A percentile compares a stretch with the other conserved stretches of the same genome.
phyloP scores from a whole-genome alignment of 2,888 invertebrate species.

The Caradrina kadenii region DNA sequence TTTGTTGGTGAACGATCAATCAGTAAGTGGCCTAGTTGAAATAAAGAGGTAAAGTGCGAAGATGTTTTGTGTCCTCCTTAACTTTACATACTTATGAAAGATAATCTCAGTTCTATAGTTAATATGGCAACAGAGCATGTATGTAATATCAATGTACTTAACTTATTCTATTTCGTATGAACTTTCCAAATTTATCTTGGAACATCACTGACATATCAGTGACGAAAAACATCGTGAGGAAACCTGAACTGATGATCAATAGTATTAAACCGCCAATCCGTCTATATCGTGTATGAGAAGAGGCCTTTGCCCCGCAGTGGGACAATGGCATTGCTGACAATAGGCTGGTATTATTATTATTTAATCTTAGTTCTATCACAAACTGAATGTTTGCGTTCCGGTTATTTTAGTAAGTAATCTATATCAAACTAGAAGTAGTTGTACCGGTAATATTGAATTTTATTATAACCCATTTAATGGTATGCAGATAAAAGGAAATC shows the following conservation, averaged over 20 bases:
- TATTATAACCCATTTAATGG: conserved; percentile 21
- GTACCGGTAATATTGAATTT: conserved; percentile 39
- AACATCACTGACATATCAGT: no score
- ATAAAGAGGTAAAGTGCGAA: conserved; percentile 43
- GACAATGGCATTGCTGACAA: no score
- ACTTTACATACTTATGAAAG: conserved; percentile 30
- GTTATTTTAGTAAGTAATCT: conserved; percentile 18
- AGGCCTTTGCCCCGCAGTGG: no score
- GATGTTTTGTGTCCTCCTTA: conserved; percentile 34
- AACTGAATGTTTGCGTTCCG: conserved; percentile 24
- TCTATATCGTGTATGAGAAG: no score
- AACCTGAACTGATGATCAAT: no score
- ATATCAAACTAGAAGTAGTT: conserved; percentile 13
- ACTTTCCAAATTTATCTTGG: no score
- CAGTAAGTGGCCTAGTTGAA: conserved; percentile 48
- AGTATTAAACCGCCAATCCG: no score
- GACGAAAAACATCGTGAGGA: no score
- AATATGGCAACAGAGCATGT: no score
- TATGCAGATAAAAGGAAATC: conserved; percentile 37
- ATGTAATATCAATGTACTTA: no score
- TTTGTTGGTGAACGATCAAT: conserved; percentile 53
- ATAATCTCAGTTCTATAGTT: conserved; percentile 20
- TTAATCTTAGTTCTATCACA: conserved; percentile 4
- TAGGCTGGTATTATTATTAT: no score
- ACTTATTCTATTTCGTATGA: no score